phyloP scores from a whole-genome alignment of 2,888 invertebrate genomes.

The Globia sparganii region DNA sequence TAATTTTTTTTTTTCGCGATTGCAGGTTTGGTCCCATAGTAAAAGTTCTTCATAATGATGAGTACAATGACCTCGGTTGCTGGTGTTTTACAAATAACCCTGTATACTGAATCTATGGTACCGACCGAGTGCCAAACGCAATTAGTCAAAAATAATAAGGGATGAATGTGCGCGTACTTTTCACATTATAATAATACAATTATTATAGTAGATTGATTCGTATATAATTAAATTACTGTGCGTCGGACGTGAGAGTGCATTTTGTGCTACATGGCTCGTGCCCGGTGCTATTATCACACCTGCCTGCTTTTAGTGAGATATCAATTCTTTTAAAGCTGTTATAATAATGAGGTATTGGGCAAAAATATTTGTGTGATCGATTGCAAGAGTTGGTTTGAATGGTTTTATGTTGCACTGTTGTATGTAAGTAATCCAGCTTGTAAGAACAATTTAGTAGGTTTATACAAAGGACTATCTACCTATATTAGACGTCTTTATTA shows the following conservation, averaged over 20 bases:
- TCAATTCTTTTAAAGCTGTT: constrained; percentile 31
- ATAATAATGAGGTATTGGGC: constrained; percentile 11
- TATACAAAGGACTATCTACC: neutral
- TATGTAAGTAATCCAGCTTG: neutral
- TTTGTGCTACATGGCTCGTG: constrained; percentile 66
- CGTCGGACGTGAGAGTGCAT: constrained; percentile 70
- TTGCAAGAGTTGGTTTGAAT: neutral
- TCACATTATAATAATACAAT: neutral
- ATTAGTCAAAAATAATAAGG: constrained; percentile 18
- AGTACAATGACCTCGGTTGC: too few relatives aligned
- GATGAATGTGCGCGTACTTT: neutral
- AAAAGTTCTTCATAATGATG: too few relatives aligned
- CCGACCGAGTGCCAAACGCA: neutral
- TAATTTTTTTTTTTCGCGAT: too few relatives aligned
- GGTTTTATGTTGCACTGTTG: neutral
- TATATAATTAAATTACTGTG: constrained; percentile 57
- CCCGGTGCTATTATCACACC: constrained; percentile 48
- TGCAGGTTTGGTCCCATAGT: too few relatives aligned
- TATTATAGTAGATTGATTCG: constrained; percentile 41
- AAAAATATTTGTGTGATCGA: neutral
- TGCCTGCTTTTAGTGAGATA: constrained; percentile 44
- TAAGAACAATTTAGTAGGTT: neutral
- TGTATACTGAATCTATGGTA: neutral
- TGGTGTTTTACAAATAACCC: too few relatives aligned
- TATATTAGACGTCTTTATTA: neutral